Evolutionary conservation across 2,888 invertebrate genomes (phyloP), one percentile per base, ranked within the genome.

Genomic region (Lucinisca nassula): DNA sequence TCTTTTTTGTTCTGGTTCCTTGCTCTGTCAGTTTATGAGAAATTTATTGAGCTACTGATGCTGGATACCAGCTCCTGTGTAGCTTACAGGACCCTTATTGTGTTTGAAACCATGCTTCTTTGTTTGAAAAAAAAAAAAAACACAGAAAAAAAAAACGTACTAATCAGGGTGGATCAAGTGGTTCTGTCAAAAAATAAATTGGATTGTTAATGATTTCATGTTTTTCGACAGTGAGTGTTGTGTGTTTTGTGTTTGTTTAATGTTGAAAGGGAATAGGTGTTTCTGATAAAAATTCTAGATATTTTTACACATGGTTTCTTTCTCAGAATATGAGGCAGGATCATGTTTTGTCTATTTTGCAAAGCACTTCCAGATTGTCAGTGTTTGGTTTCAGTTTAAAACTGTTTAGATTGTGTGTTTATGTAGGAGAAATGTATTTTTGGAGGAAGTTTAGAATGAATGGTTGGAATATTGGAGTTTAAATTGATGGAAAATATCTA

Each of bases 151-250:
- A n/a, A n/a, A n/a, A n/a, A n/a, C n/a, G n/a, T n/a, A n/a, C n/a
- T n/a, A n/a, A 27, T 67, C 10, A n/a, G 67, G 67, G 67, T 67
- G 67, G 67, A 67, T 67, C 67, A 35, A 67, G 67, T 67, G 8
- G 58, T 67, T 67, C 67, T 67, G 67, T 67, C 67, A 67, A 67
- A 61, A 55, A 67, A 4, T 67, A 35, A 67, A 67, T 67, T 67
- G 67, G 67, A 67, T 67, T 67, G 35, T 67, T 35, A 67, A 67
- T 67, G 67, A 35, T 35, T 67, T 67, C 67, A 67, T 67, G 67
- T 10, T 30, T 35, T 45, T 67, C 17, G 35, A 67, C 35, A 30
- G 35, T 35, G 35, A 35, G 67, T 35, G 67, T 67, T 1, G 3
- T n/a, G 67, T 61, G 61, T 61, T 61, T 27, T 21, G 6, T 24